phyloP scores from a whole-genome alignment of 2,888 invertebrate species.

The Oxytorus armatus region DNA sequence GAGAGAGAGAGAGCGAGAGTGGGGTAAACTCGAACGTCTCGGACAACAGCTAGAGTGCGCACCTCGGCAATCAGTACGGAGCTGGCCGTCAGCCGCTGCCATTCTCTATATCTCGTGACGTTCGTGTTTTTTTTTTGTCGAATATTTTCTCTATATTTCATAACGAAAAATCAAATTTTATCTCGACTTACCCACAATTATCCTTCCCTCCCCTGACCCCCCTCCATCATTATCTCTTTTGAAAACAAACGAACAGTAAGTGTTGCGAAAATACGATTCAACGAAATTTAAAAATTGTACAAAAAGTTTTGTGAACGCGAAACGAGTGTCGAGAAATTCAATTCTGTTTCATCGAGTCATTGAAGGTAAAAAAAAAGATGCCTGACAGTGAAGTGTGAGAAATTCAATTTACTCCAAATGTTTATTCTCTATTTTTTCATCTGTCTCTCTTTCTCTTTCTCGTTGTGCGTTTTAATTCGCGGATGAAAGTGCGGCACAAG shows the following conservation, averaged over 20 bases:
- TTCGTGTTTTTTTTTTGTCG: not conserved
- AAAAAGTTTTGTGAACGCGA: constrained; percentile 41
- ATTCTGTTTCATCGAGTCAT: constrained; percentile 33
- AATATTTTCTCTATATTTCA: constrained; percentile 13
- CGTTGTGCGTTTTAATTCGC: constrained; percentile 43
- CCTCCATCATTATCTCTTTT: not conserved
- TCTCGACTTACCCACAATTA: not conserved
- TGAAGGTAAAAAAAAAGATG: constrained; percentile 39
- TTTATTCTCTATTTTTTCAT: constrained; percentile 33
- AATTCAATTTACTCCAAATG: constrained; percentile 47
- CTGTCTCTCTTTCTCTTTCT: constrained; percentile 28
- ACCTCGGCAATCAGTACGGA: constrained; percentile 74
- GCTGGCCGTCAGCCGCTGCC: constrained; percentile 76
- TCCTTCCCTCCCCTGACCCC: not conserved
- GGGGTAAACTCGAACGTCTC: constrained; percentile 57
- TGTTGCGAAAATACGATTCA: constrained; percentile 2
- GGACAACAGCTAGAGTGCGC: constrained; percentile 61
- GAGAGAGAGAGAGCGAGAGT: constrained; percentile 41
- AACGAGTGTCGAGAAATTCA: constrained; percentile 52
- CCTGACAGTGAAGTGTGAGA: constrained; percentile 55
- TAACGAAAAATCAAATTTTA: constrained; percentile 16
- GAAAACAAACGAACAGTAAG: constrained; percentile 15
- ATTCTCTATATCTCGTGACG: constrained; percentile 53
- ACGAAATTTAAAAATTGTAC: constrained; percentile 14
- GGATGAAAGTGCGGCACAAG: constrained; percentile 62